These are phyloP conservation scores for Aricia artaxerxes DNA, from an alignment of 2,888 invertebrate genomes.

Conservation along the genomic window DNA sequence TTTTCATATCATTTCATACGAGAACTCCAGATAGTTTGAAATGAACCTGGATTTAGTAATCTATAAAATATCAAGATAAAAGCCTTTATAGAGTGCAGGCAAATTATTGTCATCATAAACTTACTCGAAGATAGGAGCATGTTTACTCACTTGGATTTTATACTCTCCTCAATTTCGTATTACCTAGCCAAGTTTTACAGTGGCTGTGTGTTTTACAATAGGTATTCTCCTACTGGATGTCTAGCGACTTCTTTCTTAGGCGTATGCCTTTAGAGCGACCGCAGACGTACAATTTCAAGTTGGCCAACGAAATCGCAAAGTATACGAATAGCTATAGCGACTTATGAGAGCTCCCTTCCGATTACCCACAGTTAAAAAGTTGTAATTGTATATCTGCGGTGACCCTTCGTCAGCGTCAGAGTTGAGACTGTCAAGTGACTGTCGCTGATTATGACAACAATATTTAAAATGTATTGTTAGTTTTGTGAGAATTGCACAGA, in stretches of 20 bases:
- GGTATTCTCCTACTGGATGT: background rate
- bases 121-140: slow-evolving; percentile 40
- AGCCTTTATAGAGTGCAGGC: slow-evolving; percentile 34
- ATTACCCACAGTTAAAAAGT: too few species aligned
- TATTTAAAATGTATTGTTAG: too few species aligned
- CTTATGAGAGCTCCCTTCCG: too few species aligned
- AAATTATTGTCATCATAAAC: slow-evolving; percentile 44
- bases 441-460: too few species aligned
- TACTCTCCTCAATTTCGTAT: slow-evolving; percentile 13
- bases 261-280: too few species aligned
- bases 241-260: background rate
- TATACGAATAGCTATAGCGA: too few species aligned
- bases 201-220: background rate
- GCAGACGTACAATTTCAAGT: too few species aligned
- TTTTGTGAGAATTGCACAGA: too few species aligned
- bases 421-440: too few species aligned
- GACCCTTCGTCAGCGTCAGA: too few species aligned
- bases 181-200: slow-evolving; percentile 3
- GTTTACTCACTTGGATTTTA: slow-evolving; percentile 39
- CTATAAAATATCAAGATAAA: slow-evolving; percentile 35
- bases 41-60: slow-evolving; percentile 8
- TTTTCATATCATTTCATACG: slow-evolving; percentile 11
- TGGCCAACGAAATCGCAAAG: too few species aligned
- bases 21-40: background rate
- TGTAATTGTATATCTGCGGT: too few species aligned